phyloP scores from a whole-genome alignment of 2,888 invertebrate genomes.

The Charanyca ferruginea region DNA sequence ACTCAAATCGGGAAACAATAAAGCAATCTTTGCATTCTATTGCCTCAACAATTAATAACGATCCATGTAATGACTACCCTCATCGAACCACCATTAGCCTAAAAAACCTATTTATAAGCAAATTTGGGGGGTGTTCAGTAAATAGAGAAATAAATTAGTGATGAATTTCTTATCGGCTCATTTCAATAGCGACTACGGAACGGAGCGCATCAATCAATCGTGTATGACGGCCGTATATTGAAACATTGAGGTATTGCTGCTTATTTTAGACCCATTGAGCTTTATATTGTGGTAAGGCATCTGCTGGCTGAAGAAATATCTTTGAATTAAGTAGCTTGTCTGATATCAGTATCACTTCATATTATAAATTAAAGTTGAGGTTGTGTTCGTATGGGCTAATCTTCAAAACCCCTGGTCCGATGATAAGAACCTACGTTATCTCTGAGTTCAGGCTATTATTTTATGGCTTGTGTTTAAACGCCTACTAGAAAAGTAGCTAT shows the following conservation, averaged over 20 bases:
- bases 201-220: conserved; percentile 76
- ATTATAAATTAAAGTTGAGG: too few relatives aligned
- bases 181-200: conserved; percentile 61
- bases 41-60: neutral
- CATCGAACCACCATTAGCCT: conserved; percentile 48
- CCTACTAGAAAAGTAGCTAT: too few relatives aligned
- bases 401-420: too few relatives aligned
- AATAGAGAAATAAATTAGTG: conserved; percentile 73
- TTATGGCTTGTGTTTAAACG: too few relatives aligned
- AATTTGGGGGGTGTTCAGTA: conserved; percentile 65
- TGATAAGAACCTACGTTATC: too few relatives aligned
- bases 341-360: too few relatives aligned
- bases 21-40: neutral
- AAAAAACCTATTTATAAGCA: conserved; percentile 66
- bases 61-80: conserved; percentile 6
- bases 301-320: conserved; percentile 10
- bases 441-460: too few relatives aligned
- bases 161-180: conserved; percentile 72
- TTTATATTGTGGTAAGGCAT: conserved; percentile 18
- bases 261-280: conserved; percentile 42
- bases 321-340: conserved; percentile 2
- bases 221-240: conserved; percentile 73
- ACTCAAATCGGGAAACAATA: neutral
- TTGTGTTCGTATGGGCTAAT: too few relatives aligned
- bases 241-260: conserved; percentile 63